Percentiles rank a stretch among this genome's conserved stretches.
Evolutionary conservation across 2,888 invertebrate species (phyloP).

Genomic region (Pyrrhosoma nymphula): DNA sequence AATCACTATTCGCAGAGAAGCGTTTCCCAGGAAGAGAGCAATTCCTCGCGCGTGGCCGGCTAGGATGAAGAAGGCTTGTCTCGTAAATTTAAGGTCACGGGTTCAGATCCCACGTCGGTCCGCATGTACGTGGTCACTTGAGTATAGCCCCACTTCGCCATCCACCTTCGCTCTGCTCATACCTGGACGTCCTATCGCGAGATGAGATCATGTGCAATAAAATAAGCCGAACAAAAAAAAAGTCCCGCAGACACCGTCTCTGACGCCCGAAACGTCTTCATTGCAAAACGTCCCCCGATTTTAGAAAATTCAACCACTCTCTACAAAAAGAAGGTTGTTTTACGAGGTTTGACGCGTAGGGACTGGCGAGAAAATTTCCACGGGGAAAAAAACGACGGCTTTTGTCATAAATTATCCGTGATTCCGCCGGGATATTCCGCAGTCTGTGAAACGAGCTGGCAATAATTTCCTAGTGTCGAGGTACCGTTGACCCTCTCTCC

Average conservation of each 20-base stretch:
- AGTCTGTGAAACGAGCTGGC: too few species aligned
- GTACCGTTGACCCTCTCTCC: too few species aligned
- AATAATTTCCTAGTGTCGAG: too few species aligned
- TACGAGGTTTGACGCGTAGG: too few species aligned
- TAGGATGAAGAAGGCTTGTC: neutral
- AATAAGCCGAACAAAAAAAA: neutral
- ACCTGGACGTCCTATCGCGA: neutral
- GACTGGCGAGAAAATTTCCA: too few species aligned
- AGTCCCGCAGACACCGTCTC: neutral
- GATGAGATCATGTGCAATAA: neutral
- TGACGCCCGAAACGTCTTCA: neutral
- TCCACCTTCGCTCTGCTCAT: neutral
- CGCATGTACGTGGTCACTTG: neutral
- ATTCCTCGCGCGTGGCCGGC: neutral
- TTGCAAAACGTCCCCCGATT: neutral
- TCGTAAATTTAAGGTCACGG: slow-evolving; percentile 11
- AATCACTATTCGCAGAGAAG: too few species aligned
- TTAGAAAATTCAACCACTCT: neutral
- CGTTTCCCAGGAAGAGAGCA: too few species aligned
- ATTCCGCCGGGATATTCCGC: too few species aligned
- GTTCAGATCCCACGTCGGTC: neutral
- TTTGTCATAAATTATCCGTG: too few species aligned
- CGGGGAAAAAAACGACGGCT: too few species aligned
- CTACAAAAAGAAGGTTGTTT: neutral
- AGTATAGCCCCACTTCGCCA: too few species aligned